Conservation (phyloP, 2,113 vertebrate genomes). For the Oncorhynchus keta region DNA sequence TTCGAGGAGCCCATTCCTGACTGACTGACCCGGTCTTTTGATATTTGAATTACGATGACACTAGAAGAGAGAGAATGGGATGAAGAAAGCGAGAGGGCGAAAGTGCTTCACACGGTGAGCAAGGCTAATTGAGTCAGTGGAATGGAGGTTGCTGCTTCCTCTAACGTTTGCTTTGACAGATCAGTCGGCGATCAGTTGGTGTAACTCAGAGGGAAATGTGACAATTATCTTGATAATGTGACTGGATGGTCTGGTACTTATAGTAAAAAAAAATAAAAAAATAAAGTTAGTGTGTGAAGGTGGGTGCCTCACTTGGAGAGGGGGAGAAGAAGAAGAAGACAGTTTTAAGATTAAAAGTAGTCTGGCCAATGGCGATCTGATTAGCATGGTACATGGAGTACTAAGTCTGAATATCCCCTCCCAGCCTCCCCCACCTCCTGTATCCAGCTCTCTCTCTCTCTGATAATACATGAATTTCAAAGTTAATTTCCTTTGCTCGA, state of each 20-base stretch:
- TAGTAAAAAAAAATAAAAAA: no score
- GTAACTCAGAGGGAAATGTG: slow-evolving; percentile 46
- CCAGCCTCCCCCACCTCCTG: background rate
- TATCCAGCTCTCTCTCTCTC: slow-evolving; percentile 27
- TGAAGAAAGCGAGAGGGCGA: slow-evolving; percentile 13
- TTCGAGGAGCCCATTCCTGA: background rate
- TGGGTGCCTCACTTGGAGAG: slow-evolving; percentile 37
- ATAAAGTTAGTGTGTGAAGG: slow-evolving; percentile 23
- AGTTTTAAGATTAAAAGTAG: no score
- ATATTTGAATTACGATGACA: slow-evolving; percentile 10
- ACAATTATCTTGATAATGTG: slow-evolving; percentile 28
- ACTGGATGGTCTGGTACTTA: slow-evolving; percentile 24
- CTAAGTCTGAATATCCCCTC: no score
- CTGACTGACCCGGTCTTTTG: no score
- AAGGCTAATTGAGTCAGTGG: slow-evolving; percentile 53
- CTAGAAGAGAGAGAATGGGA: slow-evolving; percentile 3
- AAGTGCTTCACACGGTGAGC: slow-evolving; percentile 54
- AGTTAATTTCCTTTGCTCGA: slow-evolving; percentile 50
- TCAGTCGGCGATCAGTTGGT: slow-evolving; percentile 44
- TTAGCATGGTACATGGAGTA: no score
- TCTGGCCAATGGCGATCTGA: no score
- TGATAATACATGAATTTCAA: slow-evolving; percentile 37
- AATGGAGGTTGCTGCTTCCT: background rate
- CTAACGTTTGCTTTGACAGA: slow-evolving; percentile 37
- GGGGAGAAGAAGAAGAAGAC: no score